Base-by-base conservation (phyloP, 2,888 invertebrate species). In the Nymphalis c-album region DNA sequence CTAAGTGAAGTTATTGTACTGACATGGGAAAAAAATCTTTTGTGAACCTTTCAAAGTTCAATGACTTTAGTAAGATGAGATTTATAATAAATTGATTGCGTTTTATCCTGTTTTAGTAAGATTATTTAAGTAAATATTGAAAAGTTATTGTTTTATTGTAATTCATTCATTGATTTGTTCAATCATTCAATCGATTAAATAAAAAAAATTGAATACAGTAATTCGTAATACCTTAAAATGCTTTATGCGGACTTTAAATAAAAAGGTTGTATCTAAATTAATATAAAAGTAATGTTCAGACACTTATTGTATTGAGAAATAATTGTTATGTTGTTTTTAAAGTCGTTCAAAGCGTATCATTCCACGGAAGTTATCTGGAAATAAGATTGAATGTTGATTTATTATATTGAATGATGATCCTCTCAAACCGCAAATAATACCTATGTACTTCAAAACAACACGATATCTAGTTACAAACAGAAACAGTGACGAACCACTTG, bases 1-100 rank as follows among this genome's bases (percentile, higher is more conserved):
- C 6, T 16, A 48, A 64, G 58, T 58, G 22, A 7, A 40, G n/a
- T 40, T 55, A 40, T 67, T 63, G 58, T 67, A 13, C 53, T 67
- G 58, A 31, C 58, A 35, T 63, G 67, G 18, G 57, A 60, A 63
- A 58, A 40, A 31, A 26, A 46, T 22, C 48, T 58, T 40, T 57
- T 46, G 31, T 51, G 59, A 64, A 68, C n/a, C 20, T 45, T 57
- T 64, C 4, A 18, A 50, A 26, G 64, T 60, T 48, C 64, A 46
- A 48, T 58, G 68, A 51, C 64, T 61, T 60, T 48, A 6, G 46
- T 31, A 64, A 35, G 47, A 35, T 65, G 53, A 53, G 18, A 50
- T 50, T 50, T 18, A 20, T 50, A 18, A 48, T 48, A 10, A 50
- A 50, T 2, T 50, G 8, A n/a, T 48, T 7, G n/a, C 10, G 35